A percentile compares a stretch with the other conserved stretches of the same genome.
Conservation (phyloP, 1,140 invertebrate genomes). For the Drosophila nannoptera region DNA sequence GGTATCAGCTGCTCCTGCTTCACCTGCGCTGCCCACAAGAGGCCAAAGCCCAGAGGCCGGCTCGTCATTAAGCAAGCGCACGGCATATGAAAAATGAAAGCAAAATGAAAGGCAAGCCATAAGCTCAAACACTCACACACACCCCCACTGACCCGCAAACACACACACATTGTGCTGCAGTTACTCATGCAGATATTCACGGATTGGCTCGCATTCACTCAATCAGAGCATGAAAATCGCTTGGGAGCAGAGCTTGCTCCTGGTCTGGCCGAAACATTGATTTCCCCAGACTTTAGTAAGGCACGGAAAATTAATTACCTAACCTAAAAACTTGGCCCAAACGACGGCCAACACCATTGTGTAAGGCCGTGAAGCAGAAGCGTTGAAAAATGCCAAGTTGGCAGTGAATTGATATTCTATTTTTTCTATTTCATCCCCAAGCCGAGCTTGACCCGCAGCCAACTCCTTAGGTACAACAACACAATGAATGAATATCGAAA, state of each 20-base stretch:
- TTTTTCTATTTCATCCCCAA: constrained; percentile 1
- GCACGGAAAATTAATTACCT: constrained; percentile 74
- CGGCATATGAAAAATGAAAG: constrained; percentile 71
- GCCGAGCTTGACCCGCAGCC: constrained; percentile 38
- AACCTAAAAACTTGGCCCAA: constrained; percentile 63
- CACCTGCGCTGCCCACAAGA: constrained; percentile 14
- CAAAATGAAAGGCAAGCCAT: constrained; percentile 39
- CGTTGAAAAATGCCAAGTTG: constrained; percentile 42
- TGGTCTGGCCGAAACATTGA: constrained; percentile 61
- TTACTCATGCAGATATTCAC: constrained; percentile 23
- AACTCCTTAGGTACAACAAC: constrained; percentile 71
- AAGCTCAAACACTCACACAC: constrained; percentile 17
- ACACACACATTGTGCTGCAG: constrained; percentile 6
- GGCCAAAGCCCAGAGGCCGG: constrained; percentile 44
- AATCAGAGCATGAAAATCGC: constrained; percentile 53
- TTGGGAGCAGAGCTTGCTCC: constrained; percentile 37
- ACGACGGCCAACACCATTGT: constrained; percentile 32
- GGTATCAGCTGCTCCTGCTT: constrained; percentile 15
- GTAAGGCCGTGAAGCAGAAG: constrained; percentile 29
- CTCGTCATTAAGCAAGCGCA: constrained; percentile 57
- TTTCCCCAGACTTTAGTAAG: constrained; percentile 72
- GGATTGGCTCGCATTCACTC: constrained; percentile 38
- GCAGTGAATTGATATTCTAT: constrained; percentile 16
- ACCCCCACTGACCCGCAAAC: not conserved
- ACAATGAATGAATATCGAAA: constrained; percentile 72